Evolutionary conservation across 2,797 vertebrate species (phyloP).

Genomic region (Platalea minor): DNA sequence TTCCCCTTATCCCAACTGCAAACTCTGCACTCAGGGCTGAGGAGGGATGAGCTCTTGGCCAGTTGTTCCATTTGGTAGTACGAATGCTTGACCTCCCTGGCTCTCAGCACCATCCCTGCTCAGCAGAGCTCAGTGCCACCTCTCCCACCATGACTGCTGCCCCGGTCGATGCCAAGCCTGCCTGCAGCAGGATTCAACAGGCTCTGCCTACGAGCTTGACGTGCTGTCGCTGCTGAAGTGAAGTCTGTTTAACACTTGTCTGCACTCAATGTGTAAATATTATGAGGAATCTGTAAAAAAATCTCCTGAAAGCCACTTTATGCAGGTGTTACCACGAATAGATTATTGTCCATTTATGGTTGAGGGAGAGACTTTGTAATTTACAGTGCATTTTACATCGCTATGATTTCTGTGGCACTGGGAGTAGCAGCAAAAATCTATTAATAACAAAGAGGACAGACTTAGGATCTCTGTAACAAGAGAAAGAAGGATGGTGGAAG

Average conservation of each 20-base stretch:
- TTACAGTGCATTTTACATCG: constrained; percentile 19
- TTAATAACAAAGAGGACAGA: constrained; percentile 18
- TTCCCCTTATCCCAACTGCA: background rate
- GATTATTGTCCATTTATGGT: constrained; percentile 51
- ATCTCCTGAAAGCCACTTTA: constrained; percentile 21
- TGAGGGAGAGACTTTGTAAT: background rate
- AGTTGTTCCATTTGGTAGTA: background rate
- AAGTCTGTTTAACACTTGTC: constrained; percentile 29
- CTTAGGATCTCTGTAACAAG: background rate
- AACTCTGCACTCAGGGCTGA: background rate
- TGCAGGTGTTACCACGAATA: background rate
- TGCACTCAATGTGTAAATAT: constrained; percentile 35
- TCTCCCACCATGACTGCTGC: rapidly evolving
- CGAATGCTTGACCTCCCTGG: background rate
- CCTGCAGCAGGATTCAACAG: background rate
- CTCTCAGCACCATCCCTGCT: background rate
- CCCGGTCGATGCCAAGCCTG: rapidly evolving
- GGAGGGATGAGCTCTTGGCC: background rate
- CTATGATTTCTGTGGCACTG: background rate
- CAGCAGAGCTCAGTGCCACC: background rate
- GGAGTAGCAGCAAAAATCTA: constrained; percentile 17
- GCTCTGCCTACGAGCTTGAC: rapidly evolving
- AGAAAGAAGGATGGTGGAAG: constrained; percentile 4
- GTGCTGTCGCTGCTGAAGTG: background rate
- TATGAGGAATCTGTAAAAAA: constrained; percentile 39